Base-by-base conservation (phyloP, 2,797 vertebrate species). In the Ispidina lecontei region DNA sequence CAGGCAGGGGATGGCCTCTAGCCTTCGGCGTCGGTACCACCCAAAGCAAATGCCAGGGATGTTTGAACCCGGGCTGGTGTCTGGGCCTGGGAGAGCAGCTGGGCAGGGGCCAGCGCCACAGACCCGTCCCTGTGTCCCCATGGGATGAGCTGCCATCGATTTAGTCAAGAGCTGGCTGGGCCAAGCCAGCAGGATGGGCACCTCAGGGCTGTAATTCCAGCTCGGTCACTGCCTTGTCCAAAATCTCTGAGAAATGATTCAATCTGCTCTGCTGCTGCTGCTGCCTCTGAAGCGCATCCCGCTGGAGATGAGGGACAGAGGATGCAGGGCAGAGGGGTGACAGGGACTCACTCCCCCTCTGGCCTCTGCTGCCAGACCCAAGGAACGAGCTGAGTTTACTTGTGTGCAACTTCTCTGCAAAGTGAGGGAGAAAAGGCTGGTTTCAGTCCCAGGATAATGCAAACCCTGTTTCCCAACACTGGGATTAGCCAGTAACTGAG, bases 81-180 rank as follows among this genome's bases (percentile, higher is more conserved):
- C 44, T 8, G 21, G 51, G 31, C 25, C 21, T 21, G 55, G 2
- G 16, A 26, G 70, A 60, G 63, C 7, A 3, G 44, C 54, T 6
- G 29, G 3, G 39, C 25, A 1, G 1, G 41, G 69, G 31, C 7
- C 59, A 3, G 25, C 0, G 1, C 58, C 1, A 0, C 1, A 4
- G 74, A 23, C 59, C 17, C 0, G 5, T 2, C 6, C 46, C 31
- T 1, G 7, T 4, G 47, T 25, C 72, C 72, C 64, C 6, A 3
- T 5, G 17, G 28, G 6, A 25, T 5, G 4, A 0, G 64, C 49
- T 4, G 6, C 26, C 1, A 2, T 1, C 1, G 1, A 22, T 12
- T 37, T 2, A 10, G 21, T 2, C 49, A 26, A 10, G 77, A 39
- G 71, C 81, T 20, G 35, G 31, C 39, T 15, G 1, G 12, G 81